Evolutionary conservation across 2,113 vertebrate genomes (phyloP).

Genomic region (Eudyptes chrysolophus): DNA sequence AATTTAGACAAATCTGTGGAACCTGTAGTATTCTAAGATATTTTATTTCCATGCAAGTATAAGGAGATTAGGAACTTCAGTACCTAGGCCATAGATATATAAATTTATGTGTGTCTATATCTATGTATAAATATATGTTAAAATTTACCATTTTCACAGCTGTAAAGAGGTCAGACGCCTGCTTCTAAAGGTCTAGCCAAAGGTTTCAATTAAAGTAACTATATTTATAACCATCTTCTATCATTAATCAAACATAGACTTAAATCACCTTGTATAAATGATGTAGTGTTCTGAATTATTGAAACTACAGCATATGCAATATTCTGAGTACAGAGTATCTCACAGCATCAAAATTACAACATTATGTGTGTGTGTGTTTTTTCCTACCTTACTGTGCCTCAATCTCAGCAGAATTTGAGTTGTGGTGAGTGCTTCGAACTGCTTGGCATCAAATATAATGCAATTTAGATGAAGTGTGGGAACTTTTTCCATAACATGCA

Average conservation of each 20-base stretch:
- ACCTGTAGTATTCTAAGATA: not conserved
- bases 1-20: not conserved
- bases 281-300: not conserved
- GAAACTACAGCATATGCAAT: not conserved
- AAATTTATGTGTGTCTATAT: not conserved
- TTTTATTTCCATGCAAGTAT: not conserved
- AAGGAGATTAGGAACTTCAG: not conserved
- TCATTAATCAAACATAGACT: not conserved
- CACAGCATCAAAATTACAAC: not conserved
- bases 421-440: not conserved
- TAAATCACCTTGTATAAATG: not conserved
- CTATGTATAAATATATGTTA: not conserved
- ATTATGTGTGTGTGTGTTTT: not conserved
- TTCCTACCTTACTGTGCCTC: not conserved
- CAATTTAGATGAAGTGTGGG: not conserved
- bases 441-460: not conserved
- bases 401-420: not conserved
- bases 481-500: not conserved
- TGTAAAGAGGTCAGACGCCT: not conserved
- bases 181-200: not conserved
- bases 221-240: not conserved
- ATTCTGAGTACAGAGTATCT: not conserved
- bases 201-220: not conserved
- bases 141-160: not conserved
- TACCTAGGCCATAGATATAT: not conserved